phyloP scores from a whole-genome alignment of 2,797 vertebrate genomes.

The Percopsis omiscomaycus region DNA sequence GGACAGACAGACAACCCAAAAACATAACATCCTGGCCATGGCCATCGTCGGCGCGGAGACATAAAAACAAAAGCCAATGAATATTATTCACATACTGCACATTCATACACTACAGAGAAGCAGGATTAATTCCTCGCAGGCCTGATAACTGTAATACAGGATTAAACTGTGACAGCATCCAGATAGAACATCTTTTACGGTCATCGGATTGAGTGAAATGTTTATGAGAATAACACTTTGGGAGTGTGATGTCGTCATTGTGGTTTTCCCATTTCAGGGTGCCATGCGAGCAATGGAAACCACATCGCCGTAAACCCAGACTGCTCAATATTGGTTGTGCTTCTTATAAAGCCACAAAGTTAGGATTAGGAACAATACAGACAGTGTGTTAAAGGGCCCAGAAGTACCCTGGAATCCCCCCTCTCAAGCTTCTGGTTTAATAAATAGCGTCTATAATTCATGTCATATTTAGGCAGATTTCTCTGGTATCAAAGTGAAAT shows the following conservation, averaged over 20 bases:
- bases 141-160: neutral
- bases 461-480: no score
- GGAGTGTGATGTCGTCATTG: neutral
- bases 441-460: no score
- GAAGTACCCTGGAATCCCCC: neutral
- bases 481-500: no score
- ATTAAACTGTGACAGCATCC: neutral
- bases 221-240: neutral
- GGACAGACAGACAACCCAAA: no score
- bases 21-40: no score
- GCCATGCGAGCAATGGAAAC: neutral
- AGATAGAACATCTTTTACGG: neutral
- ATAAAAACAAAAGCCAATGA: no score
- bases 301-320: neutral
- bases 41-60: no score
- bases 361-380: constrained; percentile 6
- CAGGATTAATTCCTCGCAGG: neutral
- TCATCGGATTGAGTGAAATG: neutral
- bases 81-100: no score
- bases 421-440: no score
- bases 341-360: constrained; percentile 11
- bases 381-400: constrained; percentile 1
- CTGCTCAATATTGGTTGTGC: neutral
- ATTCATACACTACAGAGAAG: no score
- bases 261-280: neutral